These are phyloP conservation scores for Stenichneumon culpator DNA, from an alignment of 2,888 invertebrate genomes.

Conservation along the genomic window DNA sequence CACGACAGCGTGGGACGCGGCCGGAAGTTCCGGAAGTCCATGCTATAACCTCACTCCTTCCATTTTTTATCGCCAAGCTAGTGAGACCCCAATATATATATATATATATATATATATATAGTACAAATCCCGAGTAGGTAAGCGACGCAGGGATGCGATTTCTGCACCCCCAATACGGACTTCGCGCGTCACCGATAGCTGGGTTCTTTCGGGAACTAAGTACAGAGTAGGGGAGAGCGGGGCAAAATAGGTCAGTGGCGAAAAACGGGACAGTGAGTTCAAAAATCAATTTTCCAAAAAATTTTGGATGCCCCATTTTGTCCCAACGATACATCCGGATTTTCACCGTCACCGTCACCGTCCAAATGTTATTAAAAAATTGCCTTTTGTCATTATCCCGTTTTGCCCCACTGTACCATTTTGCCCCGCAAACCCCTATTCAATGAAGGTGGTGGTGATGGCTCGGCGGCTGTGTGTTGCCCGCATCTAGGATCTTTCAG, in stretches of 20 bases:
- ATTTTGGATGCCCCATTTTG: too few relatives aligned
- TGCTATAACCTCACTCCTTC: neutral
- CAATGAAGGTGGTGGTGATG: slow-evolving; percentile 3
- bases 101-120: neutral
- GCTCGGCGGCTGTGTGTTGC: slow-evolving; percentile 18
- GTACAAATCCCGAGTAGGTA: slow-evolving; percentile 50
- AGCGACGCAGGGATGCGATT: slow-evolving; percentile 21
- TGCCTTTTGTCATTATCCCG: too few relatives aligned
- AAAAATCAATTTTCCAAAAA: too few relatives aligned
- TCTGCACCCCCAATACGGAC: neutral
- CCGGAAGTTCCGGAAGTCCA: neutral
- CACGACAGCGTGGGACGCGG: neutral
- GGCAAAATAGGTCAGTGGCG: too few relatives aligned
- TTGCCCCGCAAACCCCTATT: too few relatives aligned
- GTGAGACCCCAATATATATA: slow-evolving; percentile 28
- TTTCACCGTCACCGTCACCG: too few relatives aligned
- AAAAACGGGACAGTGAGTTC: too few relatives aligned
- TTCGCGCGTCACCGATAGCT: neutral
- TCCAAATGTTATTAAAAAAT: too few relatives aligned
- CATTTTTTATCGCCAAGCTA: neutral
- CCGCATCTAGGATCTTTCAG: slow-evolving; percentile 64
- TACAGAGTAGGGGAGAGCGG: too few relatives aligned
- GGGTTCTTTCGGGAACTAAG: neutral
- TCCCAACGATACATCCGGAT: too few relatives aligned
- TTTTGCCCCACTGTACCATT: too few relatives aligned